phyloP scores from a whole-genome alignment of 1,140 invertebrate species.

The Orussus abietinus region DNA sequence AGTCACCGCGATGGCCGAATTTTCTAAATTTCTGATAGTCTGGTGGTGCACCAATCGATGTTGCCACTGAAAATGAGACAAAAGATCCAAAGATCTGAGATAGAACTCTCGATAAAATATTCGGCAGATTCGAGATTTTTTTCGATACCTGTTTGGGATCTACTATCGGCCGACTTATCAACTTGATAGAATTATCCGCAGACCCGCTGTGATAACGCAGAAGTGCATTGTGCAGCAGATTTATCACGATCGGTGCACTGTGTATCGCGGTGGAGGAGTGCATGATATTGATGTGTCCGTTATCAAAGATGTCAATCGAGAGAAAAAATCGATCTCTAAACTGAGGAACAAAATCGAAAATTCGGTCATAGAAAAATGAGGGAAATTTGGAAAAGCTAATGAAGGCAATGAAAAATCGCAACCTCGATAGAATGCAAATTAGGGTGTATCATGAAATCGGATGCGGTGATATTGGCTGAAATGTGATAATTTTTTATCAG shows the following conservation, averaged over 20 bases:
- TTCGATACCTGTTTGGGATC: conserved; percentile 16
- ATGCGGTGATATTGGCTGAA: conserved; percentile 14
- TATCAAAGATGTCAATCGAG: conserved; percentile 17
- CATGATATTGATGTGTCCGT: conserved; percentile 20
- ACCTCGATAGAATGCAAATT: conserved; percentile 23
- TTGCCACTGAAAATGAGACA: conserved; percentile 21
- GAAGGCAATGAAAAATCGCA: too few relatives aligned
- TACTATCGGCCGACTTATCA: conserved; percentile 19
- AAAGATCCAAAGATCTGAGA: background rate
- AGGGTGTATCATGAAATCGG: conserved; percentile 20
- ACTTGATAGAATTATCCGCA: conserved; percentile 16
- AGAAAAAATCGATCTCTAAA: conserved; percentile 26
- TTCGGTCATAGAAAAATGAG: background rate
- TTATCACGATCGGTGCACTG: conserved; percentile 51
- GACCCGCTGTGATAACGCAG: conserved; percentile 30
- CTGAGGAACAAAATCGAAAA: conserved; percentile 12
- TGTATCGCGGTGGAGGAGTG: conserved; percentile 48
- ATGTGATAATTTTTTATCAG: conserved; percentile 17
- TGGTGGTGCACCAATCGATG: conserved; percentile 17
- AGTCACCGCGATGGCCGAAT: conserved; percentile 21
- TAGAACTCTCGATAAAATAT: conserved; percentile 7
- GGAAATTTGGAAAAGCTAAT: conserved; percentile 8
- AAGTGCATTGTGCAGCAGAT: conserved; percentile 50
- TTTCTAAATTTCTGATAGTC: conserved; percentile 22
- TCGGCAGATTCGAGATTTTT: background rate